Evolutionary conservation across 2,113 vertebrate genomes (phyloP), one percentile per base, ranked within the genome.

Genomic region (Taxidea taxus): DNA sequence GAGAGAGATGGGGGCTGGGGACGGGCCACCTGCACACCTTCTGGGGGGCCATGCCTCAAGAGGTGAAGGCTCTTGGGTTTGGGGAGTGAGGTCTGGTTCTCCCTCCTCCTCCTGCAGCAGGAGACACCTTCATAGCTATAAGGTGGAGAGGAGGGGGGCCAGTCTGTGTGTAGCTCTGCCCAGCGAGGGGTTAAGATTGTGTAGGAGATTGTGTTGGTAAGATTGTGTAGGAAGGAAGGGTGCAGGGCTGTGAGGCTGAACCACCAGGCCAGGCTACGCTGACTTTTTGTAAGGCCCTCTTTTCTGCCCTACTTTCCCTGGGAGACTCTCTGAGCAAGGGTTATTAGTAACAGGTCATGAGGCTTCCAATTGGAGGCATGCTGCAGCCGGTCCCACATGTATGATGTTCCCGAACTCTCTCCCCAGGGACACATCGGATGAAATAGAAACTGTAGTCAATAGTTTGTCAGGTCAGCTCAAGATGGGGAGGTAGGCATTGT

Each of bases 11-110:
- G 31, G 74, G 81, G 31, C 42, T 2, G 6, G 6, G 31, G 31
- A 2, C 3, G 21, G 49, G 47, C 34, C 12, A 10, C 13, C n/a
- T 13, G 25, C 14, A 21, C 11, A 25, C 15, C 18, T 18, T 18
- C 23, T 78, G 7, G 0, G 1, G 1, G 8, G 29, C 18, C 39
- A 47, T n/a, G 29, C n/a, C 42, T 78, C 66, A 5, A 7, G 2
- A 2, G 27, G 39, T 42, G 31, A 68, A 0, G 10, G 16, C 2
- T 49, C 60, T 83, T 6, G 5, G 42, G 25, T 77, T 87, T 58
- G 54, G 72, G 29, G 39, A 14, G 10, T 58, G 68, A 87, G 34
- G 31, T 78, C n/a, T 49, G 39, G 25, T 9, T 93, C 72, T 90
- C 51, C 16, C 31, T 72, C 51, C 47, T 83, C 4, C 6, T 47